Evolutionary conservation across 2,888 invertebrate genomes (phyloP).

Genomic region (Stegophylla sp.): DNA sequence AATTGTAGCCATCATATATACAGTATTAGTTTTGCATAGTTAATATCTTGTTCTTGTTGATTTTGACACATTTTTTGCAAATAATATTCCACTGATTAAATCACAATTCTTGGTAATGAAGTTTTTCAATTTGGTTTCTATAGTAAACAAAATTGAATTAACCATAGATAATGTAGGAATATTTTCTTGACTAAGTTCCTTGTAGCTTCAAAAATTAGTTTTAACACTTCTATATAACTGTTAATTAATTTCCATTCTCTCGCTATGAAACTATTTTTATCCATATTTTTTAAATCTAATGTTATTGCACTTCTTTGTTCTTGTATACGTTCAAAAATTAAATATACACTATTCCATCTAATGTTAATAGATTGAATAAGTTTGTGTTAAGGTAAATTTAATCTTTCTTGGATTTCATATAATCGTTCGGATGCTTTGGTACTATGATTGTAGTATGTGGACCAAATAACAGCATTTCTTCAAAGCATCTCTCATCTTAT

Average conservation of each 20-base stretch:
- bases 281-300: conserved; percentile 7
- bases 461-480: conserved; percentile 3
- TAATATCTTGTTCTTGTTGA: not conserved
- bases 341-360: not conserved
- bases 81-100: not conserved
- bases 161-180: conserved; percentile 2
- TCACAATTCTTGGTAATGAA: not conserved
- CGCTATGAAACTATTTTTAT: not conserved
- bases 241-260: conserved; percentile 8
- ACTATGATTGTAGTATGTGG: not conserved
- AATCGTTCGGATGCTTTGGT: conserved; percentile 2
- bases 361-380: not conserved
- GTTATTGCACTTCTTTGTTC: not conserved
- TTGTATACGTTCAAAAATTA: not conserved
- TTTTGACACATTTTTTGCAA: not conserved
- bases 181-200: not conserved
- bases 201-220: conserved; percentile 2
- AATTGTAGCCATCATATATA: not conserved
- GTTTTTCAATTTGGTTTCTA: conserved; percentile 3
- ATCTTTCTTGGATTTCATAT: conserved; percentile 4
- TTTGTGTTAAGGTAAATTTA: conserved; percentile 14
- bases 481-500: conserved; percentile 5
- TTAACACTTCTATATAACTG: not conserved
- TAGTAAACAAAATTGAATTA: not conserved
- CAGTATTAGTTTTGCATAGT: not conserved